phyloP scores from a whole-genome alignment of 2,888 invertebrate species.

The Tenthredo distinguenda region DNA sequence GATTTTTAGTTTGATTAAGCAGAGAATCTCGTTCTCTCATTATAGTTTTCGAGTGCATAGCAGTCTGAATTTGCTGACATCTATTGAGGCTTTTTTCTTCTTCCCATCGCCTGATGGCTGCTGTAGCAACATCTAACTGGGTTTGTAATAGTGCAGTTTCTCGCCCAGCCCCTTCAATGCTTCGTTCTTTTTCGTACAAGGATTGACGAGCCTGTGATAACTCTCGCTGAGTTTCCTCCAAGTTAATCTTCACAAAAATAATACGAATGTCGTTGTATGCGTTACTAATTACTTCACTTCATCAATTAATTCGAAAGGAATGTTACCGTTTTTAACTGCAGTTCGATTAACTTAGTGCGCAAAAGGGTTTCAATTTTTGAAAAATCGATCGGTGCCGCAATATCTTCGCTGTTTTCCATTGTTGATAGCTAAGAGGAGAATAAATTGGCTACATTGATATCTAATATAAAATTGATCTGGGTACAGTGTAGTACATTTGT shows the following conservation, averaged over 20 bases:
- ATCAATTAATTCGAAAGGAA: background rate
- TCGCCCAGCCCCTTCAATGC: constrained; percentile 67
- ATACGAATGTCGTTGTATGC: background rate
- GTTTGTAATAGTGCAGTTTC: constrained; percentile 63
- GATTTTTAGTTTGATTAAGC: constrained; percentile 62
- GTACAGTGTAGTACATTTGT: background rate
- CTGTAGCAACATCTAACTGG: constrained; percentile 63
- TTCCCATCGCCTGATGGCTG: constrained; percentile 64
- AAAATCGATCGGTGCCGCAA: background rate
- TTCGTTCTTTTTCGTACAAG: constrained; percentile 61
- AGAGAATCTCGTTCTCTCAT: constrained; percentile 67
- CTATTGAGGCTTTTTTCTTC: constrained; percentile 66
- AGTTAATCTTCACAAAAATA: constrained; percentile 60
- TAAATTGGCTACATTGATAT: background rate
- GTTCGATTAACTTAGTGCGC: constrained; percentile 66
- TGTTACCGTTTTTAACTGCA: constrained; percentile 67
- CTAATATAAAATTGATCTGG: background rate
- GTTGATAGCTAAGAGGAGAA: background rate
- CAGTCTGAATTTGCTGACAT: constrained; percentile 63
- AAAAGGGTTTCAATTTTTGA: constrained; percentile 66
- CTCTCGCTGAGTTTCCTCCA: constrained; percentile 65
- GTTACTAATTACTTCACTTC: background rate
- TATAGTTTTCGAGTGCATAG: constrained; percentile 64
- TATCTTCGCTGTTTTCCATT: constrained; percentile 47
- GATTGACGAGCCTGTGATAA: constrained; percentile 62